Conservation (phyloP, 2,888 invertebrate species). For the Listrodromus nycthemerus region DNA sequence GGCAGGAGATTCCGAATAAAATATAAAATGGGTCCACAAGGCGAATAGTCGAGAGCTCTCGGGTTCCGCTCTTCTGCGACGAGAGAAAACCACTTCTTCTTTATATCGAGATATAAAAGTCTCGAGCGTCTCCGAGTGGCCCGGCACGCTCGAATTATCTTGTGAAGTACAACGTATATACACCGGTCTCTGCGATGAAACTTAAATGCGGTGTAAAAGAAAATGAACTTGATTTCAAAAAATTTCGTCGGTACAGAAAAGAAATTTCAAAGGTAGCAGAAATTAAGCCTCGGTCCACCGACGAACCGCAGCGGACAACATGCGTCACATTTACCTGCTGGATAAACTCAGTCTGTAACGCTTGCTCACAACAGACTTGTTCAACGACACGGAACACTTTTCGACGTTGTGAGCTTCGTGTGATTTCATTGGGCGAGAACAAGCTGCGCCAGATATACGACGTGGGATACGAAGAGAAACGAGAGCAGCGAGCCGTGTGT, state of each 20-base stretch:
- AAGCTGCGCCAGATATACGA: neutral
- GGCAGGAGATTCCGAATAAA: conserved; percentile 52
- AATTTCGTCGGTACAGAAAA: conserved; percentile 17
- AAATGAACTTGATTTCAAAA: conserved; percentile 48
- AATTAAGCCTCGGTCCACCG: conserved; percentile 14
- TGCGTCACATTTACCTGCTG: neutral
- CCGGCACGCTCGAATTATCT: conserved; percentile 62
- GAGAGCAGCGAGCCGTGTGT: neutral
- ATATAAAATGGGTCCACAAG: conserved; percentile 46
- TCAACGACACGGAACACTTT: conserved; percentile 29
- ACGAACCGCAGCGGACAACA: conserved; percentile 15
- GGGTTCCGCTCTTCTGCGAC: conserved; percentile 58
- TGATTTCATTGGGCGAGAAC: conserved; percentile 15
- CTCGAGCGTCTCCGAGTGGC: conserved; percentile 52
- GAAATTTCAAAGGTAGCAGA: conserved; percentile 12
- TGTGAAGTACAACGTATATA: conserved; percentile 63
- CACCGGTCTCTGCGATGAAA: conserved; percentile 47
- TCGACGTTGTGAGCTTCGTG: conserved; percentile 5
- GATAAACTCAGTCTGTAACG: neutral
- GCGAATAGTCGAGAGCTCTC: conserved; percentile 53
- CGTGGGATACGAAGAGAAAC: conserved; percentile 4
- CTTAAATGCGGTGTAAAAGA: conserved; percentile 48
- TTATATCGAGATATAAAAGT: conserved; percentile 50
- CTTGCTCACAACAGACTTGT: conserved; percentile 3
- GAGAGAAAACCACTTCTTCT: conserved; percentile 58